Conservation (phyloP, 2,888 invertebrate genomes). For the Ligdia adustata region DNA sequence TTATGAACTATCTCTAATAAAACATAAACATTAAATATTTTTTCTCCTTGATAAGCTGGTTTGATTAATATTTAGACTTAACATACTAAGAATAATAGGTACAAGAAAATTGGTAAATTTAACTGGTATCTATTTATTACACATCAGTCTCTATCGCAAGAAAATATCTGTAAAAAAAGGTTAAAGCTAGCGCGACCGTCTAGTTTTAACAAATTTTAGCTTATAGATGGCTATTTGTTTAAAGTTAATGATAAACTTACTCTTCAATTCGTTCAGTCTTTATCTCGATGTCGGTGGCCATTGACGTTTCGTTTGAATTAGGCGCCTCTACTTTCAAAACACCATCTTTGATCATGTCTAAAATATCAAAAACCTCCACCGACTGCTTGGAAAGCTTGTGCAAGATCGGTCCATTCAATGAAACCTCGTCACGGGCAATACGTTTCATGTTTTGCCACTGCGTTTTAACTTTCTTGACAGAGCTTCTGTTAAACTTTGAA, state of each 20-base stretch:
- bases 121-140: too few relatives aligned
- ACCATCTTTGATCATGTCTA: constrained; percentile 67
- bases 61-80: too few relatives aligned
- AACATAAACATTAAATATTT: too few relatives aligned
- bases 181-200: too few relatives aligned
- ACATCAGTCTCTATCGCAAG: too few relatives aligned
- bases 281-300: constrained; percentile 66
- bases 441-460: constrained; percentile 82
- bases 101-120: too few relatives aligned
- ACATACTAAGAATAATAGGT: too few relatives aligned
- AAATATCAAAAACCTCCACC: constrained; percentile 67
- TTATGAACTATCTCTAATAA: too few relatives aligned
- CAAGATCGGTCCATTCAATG: constrained; percentile 55
- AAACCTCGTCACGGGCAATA: constrained; percentile 73
- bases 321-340: constrained; percentile 54
- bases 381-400: constrained; percentile 64
- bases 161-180: too few relatives aligned
- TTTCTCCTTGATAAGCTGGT: too few relatives aligned
- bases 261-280: constrained; percentile 76
- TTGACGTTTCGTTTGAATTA: constrained; percentile 54
- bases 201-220: too few relatives aligned
- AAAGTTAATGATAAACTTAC: constrained; percentile 69
- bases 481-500: constrained; percentile 66
- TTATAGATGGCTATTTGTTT: too few relatives aligned
- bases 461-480: constrained; percentile 76